Percentiles rank a stretch among this genome's conserved stretches.
Evolutionary conservation across 1,140 invertebrate genomes (phyloP).

Genomic region (Anagrus nilaparvatae): DNA sequence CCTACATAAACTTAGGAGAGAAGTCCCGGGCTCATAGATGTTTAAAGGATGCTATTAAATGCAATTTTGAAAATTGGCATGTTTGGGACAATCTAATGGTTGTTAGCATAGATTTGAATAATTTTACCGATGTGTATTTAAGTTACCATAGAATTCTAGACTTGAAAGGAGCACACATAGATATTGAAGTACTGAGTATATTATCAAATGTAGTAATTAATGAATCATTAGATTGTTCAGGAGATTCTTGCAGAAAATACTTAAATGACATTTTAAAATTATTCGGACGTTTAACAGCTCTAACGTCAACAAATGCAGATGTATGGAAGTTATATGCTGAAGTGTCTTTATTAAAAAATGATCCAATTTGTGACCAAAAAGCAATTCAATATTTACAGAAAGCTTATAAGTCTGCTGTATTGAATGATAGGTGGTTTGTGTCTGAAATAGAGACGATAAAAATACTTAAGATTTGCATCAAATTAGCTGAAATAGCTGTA

Average conservation of each 20-base stretch:
- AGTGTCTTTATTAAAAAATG: constrained; percentile 45
- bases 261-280: constrained; percentile 59
- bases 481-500: constrained; percentile 36
- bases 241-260: constrained; percentile 43
- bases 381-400: constrained; percentile 52
- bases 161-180: constrained; percentile 70
- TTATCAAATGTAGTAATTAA: constrained; percentile 62
- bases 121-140: constrained; percentile 67
- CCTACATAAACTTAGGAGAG: constrained; percentile 78
- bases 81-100: constrained; percentile 93
- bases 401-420: constrained; percentile 47
- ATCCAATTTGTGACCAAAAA: constrained; percentile 39
- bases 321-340: constrained; percentile 74
- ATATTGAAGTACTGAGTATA: constrained; percentile 66
- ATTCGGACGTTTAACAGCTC: constrained; percentile 67
- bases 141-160: constrained; percentile 78
- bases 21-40: constrained; percentile 75
- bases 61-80: constrained; percentile 92
- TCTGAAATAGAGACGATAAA: constrained; percentile 39
- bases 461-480: constrained; percentile 40
- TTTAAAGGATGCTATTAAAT: constrained; percentile 81
- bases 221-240: constrained; percentile 49
- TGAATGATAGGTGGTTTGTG: constrained; percentile 52
- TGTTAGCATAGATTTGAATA: constrained; percentile 65
- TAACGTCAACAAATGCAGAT: constrained; percentile 55